A percentile compares a stretch with the other conserved stretches of the same genome.
Conservation (phyloP, 2,888 invertebrate genomes). For the Pachycephus smyrnensis region DNA sequence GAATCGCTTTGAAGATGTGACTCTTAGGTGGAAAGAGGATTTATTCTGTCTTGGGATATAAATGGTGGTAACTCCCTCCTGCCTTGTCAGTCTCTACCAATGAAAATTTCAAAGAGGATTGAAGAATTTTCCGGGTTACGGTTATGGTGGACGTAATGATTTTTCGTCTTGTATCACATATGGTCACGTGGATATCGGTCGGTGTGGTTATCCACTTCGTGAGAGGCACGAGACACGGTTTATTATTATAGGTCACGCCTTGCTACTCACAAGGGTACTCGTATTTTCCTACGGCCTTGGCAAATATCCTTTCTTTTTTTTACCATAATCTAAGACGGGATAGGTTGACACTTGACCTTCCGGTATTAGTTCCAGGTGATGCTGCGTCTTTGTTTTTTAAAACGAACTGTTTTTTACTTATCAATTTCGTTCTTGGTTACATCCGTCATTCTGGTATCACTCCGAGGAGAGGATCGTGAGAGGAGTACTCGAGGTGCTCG, state of each 20-base stretch:
- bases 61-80: not conserved
- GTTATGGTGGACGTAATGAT: not conserved
- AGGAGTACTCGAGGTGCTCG: conserved; percentile 7
- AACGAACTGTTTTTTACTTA: not conserved
- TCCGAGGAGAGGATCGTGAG: not conserved
- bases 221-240: not conserved
- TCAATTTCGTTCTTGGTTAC: not conserved
- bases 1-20: not conserved
- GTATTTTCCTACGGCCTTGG: not conserved
- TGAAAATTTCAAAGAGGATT: not conserved
- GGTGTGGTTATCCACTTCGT: not conserved
- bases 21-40: not conserved
- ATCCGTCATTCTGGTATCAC: not conserved
- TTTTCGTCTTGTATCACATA: not conserved
- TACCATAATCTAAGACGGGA: not conserved
- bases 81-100: not conserved
- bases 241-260: not conserved
- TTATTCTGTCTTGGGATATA: not conserved
- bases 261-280: not conserved
- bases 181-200: not conserved
- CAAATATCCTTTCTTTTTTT: not conserved
- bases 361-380: not conserved
- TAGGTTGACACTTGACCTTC: not conserved
- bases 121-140: not conserved
- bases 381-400: not conserved